Base-by-base conservation (phyloP, 2,113 vertebrate species). In the Dermatemys mawii region DNA sequence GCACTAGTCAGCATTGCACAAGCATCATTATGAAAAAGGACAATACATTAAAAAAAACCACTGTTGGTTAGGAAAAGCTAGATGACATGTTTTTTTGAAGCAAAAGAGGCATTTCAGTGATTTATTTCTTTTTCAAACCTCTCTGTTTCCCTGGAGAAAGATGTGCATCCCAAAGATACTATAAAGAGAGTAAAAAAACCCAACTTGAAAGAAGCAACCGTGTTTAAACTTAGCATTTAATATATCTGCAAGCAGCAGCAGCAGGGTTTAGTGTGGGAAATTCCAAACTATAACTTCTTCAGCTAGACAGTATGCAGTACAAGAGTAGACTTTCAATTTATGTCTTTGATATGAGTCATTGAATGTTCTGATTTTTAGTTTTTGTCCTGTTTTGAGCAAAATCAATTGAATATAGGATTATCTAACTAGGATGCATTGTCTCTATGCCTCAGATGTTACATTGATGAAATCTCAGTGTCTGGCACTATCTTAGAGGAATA, bases 271-370 rank as follows among this genome's bases (percentile, higher is more conserved):
- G 49, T 11, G 49, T 87, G 78, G 94, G 94, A 93, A 95, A 94
- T 96, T 96, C 93, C 88, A 88, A 80, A 46, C 83, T 83, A 90
- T 87, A 94, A 96, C 94, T 95, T 96, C 95, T 93, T 92, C 90
- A 90, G 90, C 82, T 93, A 79, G 93, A 96, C 93, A 93, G 87
- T 84, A 81, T 48, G 53, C 76, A 46, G 87, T 97, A 96, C 91
- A 94, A 97, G 94, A 84, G 80, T 80, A 90, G 96, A 95, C 96
- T 98, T 97, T 95, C 95, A 94, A 91, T 97, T 94, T 95, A 78
- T 90, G 87, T 93, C 91, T 93, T 95, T 94, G 97, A 93, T 94
- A 90, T 83, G 95, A 96, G 94, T 96, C 97, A 84, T 51, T 82
- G 87, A 94, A 92, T 75, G 88, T 92, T 96, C 92, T 91, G 95